A percentile compares a stretch with the other conserved stretches of the same genome.
These are phyloP conservation scores for Parazoanthus darwini DNA, from an alignment of 92 coral and sea anemone species.

Conservation along the genomic window DNA sequence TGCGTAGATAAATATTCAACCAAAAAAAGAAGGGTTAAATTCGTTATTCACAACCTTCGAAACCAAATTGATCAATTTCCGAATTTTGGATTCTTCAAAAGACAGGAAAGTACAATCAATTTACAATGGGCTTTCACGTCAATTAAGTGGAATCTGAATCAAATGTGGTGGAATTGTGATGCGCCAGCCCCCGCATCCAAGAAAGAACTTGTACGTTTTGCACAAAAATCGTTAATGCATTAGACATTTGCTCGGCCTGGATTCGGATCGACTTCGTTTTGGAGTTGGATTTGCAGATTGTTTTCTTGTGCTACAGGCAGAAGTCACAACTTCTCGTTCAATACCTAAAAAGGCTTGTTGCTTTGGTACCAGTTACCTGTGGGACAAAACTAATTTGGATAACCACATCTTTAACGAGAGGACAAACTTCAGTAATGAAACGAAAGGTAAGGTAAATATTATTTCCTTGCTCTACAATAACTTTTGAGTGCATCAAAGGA, in stretches of 20 bases:
- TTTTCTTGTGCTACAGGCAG: too few relatives aligned
- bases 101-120: background rate
- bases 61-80: conserved; percentile 1
- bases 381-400: background rate
- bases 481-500: background rate
- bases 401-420: background rate
- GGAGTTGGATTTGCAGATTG: background rate
- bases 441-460: background rate
- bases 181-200: background rate
- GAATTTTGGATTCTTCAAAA: background rate
- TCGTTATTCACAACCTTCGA: background rate
- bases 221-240: background rate
- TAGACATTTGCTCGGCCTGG: background rate
- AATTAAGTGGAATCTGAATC: background rate
- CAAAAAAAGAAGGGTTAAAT: background rate
- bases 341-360: background rate
- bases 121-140: background rate
- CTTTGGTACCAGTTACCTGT: background rate
- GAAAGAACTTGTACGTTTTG: background rate
- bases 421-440: background rate
- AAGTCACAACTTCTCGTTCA: background rate
- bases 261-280: background rate
- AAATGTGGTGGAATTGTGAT: background rate
- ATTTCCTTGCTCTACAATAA: background rate
- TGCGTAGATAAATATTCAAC: background rate